These are phyloP conservation scores for Gari tellinella DNA, from an alignment of 2,888 invertebrate genomes.

Conservation along the genomic window DNA sequence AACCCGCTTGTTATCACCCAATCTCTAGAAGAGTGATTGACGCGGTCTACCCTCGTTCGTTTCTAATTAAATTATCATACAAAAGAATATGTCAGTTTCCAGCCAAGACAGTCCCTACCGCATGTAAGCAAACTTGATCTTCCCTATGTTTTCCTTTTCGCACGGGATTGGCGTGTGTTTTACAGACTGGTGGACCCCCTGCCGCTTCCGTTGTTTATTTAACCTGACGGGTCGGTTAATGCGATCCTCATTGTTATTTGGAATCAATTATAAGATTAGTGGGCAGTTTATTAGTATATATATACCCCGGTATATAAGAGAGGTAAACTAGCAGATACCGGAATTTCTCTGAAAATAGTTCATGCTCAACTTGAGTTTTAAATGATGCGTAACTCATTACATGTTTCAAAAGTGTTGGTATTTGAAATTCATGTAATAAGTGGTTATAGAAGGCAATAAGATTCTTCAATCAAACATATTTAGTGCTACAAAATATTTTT, in stretches of 20 bases:
- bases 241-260: slow-evolving; percentile 36
- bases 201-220: slow-evolving; percentile 40
- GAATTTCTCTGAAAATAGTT: no score
- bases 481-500: no score
- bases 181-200: slow-evolving; percentile 19
- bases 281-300: slow-evolving; percentile 22
- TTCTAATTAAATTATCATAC: slow-evolving; percentile 6
- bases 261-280: slow-evolving; percentile 53
- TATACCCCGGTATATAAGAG: no score
- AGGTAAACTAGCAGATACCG: background rate
- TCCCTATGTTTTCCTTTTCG: slow-evolving; percentile 25
- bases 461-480: no score
- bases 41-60: background rate
- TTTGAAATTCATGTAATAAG: no score
- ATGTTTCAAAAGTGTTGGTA: no score
- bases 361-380: no score
- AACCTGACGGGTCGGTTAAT: slow-evolving; percentile 33
- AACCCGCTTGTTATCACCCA: slow-evolving; percentile 1
- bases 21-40: slow-evolving; percentile 12
- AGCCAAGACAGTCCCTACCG: slow-evolving; percentile 31
- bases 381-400: no score
- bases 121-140: slow-evolving; percentile 18
- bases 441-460: no score
- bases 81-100: slow-evolving; percentile 16
- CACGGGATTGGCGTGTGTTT: slow-evolving; percentile 11